Conservation (phyloP, 2,888 invertebrate genomes). For the Hirudinaria manillensis region DNA sequence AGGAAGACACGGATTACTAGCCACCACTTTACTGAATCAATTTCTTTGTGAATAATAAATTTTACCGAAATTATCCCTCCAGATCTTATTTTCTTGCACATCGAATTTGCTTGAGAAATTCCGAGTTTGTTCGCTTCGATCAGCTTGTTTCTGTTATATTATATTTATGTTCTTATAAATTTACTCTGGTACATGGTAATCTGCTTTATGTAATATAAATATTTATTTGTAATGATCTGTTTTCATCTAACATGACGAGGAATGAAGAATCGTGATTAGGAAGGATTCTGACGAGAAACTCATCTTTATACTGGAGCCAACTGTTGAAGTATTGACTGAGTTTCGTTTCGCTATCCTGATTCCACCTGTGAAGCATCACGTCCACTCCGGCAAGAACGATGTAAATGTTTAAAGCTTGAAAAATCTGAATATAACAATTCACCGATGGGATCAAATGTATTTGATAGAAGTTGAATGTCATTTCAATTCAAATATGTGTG, state of each 20-base stretch:
- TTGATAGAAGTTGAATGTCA: too few relatives aligned
- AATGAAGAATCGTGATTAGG: background rate
- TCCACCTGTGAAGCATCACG: background rate
- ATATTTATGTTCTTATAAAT: background rate
- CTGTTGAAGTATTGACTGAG: background rate
- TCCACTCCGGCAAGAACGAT: constrained; percentile 6
- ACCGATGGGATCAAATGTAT: too few relatives aligned
- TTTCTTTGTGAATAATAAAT: background rate
- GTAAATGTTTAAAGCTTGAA: constrained; percentile 6
- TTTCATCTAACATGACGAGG: background rate
- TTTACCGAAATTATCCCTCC: constrained; percentile 8
- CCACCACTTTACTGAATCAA: too few relatives aligned
- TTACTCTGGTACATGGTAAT: background rate
- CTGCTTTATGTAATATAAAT: background rate
- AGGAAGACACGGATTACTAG: background rate
- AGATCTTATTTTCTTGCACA: constrained; percentile 6
- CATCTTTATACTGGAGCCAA: background rate
- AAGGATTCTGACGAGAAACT: background rate
- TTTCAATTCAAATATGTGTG: background rate
- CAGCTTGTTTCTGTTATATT: background rate
- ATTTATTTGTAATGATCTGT: background rate
- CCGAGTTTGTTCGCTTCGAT: background rate
- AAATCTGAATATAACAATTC: background rate
- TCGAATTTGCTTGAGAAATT: background rate
- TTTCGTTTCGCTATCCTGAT: background rate